Evolutionary conservation across 2,797 vertebrate species (phyloP).

Genomic region (Pangasius mekongensis): DNA sequence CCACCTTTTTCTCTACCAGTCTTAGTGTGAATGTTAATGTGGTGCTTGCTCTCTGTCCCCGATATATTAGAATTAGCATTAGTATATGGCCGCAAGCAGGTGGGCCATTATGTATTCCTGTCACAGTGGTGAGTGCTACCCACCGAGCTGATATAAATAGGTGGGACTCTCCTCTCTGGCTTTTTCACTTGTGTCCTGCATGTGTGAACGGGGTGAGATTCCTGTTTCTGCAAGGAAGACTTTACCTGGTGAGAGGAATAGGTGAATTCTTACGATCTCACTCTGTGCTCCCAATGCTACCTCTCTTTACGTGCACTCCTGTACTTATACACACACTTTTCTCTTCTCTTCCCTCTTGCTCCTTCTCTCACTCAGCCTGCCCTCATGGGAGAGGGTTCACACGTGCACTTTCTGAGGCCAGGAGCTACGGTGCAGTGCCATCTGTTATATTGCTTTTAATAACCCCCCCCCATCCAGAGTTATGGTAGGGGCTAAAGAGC

Average conservation of each 20-base stretch:
- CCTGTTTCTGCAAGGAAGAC: constrained; percentile 6
- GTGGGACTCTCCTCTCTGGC: constrained; percentile 65
- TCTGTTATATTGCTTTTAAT: constrained; percentile 47
- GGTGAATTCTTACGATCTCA: background rate
- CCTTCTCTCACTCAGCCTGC: constrained; percentile 21
- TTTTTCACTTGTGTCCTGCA: constrained; percentile 72
- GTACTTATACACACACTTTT: background rate
- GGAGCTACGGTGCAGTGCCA: constrained; percentile 47
- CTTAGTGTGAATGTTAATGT: constrained; percentile 38
- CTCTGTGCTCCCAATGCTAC: background rate
- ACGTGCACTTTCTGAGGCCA: constrained; percentile 33
- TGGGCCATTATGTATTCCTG: constrained; percentile 72
- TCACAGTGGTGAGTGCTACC: constrained; percentile 70
- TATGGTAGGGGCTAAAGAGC: background rate
- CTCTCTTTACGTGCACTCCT: background rate
- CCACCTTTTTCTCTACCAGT: constrained; percentile 28
- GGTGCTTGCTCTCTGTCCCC: constrained; percentile 28
- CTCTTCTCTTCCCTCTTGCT: background rate
- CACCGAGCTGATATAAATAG: constrained; percentile 75
- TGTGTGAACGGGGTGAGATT: constrained; percentile 49
- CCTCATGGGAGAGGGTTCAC: constrained; percentile 45
- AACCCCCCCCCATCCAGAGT: constrained; percentile 19
- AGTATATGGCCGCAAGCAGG: constrained; percentile 57
- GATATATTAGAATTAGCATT: constrained; percentile 35
- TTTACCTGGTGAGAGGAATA: constrained; percentile 24